Evolutionary conservation across 1,140 invertebrate genomes (phyloP), one percentile per base, ranked within the genome.

Genomic region (Heliconius hewitsoni): DNA sequence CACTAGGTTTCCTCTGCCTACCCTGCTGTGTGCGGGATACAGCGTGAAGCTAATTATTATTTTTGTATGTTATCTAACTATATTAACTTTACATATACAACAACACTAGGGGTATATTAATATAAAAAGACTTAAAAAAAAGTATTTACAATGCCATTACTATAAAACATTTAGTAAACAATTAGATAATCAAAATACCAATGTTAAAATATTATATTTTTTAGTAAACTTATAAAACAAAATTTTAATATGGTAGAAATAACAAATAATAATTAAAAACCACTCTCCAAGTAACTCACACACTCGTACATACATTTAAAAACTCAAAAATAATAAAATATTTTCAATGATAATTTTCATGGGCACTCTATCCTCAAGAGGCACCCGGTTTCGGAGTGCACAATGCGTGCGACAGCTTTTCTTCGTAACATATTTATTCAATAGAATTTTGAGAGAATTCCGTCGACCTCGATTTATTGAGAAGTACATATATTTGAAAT

Each of bases 391-490:
- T 77, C 66, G 16, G 60, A 70, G 75, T 39, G 75, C 66, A 71
- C 75, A 50, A 77, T 77, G 60, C 75, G 75, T 71, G 42, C 75
- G 75, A 77, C 75, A 77, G 60, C 75, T 77, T 71, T 77, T 60
- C 75, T 77, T 27, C 39, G 27, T 71, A 77, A 77, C 75, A 77
- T 77, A 77, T 77, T 77, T 77, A 77, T 71, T 77, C 75, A 77
- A 52, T 18, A 37, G 42, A 76, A 76, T 23, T 71, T 76, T 76
- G 27, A 71, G 70, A 77, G 76, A 71, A 72, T 77, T 77, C 76
- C 72, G 76, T 77, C 76, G 76, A 77, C 76, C 76, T 77, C 76
- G 76, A 77, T 77, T 19, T 77, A 77, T 77, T 77, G 76, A 72
- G 76, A 76, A 76, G 57, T 77, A 37, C 34, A 37, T 37, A 72